These are phyloP conservation scores for Sebastiscus tertius DNA, from an alignment of 2,797 vertebrate genomes.

Conservation along the genomic window DNA sequence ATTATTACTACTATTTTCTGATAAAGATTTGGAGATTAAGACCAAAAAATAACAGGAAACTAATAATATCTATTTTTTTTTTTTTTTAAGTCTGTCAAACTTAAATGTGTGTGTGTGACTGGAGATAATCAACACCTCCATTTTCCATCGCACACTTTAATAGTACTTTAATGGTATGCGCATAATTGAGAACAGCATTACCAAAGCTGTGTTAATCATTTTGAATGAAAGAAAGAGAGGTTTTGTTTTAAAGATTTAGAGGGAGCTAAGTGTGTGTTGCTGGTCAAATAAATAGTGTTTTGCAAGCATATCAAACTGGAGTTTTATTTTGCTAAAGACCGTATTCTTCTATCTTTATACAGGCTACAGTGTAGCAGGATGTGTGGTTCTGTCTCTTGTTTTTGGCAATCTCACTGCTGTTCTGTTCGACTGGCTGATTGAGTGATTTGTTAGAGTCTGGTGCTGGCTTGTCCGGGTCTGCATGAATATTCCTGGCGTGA, in stretches of 20 bases:
- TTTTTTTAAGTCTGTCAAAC: neutral
- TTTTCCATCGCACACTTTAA: neutral
- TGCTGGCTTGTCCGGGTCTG: conserved; percentile 24
- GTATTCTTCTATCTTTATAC: neutral
- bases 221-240: neutral
- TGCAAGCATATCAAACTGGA: too few relatives aligned
- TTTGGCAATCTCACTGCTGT: conserved; percentile 10
- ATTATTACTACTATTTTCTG: neutral
- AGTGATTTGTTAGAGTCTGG: conserved; percentile 67
- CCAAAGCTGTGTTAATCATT: neutral
- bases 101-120: neutral
- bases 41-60: neutral
- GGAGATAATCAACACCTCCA: neutral
- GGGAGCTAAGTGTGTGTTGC: neutral
- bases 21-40: neutral
- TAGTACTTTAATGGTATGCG: neutral
- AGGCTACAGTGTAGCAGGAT: neutral
- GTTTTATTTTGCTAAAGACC: too few relatives aligned
- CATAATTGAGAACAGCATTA: neutral
- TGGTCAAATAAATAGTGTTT: neutral
- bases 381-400: conserved; percentile 3
- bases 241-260: neutral
- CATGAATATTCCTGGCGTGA: conserved; percentile 74
- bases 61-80: accelerated
- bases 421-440: conserved; percentile 52